Base-by-base conservation (phyloP, 1,140 invertebrate genomes). In the Listronotus bonariensis region DNA sequence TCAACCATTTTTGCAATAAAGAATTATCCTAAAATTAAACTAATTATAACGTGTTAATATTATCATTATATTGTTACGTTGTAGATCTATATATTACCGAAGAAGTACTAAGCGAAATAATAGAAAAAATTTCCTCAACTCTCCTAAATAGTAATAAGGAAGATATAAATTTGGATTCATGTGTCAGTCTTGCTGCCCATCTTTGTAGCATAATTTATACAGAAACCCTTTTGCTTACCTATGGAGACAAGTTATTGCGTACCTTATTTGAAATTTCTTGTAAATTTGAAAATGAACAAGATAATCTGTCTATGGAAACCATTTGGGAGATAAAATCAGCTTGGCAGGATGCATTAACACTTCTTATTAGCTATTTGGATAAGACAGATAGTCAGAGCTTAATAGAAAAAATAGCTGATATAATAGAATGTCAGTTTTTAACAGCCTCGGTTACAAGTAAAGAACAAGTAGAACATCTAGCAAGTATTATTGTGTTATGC, bases 261-360 rank as follows among this genome's bases (percentile, higher is more conserved):
- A 71, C 75, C n/a, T 56, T 84, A 7, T 82, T 80, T 56, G 74
- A 72, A 58, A 77, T 83, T n/a, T 79, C 76, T 32, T 76, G 81
- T 65, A 73, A 75, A 59, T 70, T 74, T 20, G 48, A 68, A 38
- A 63, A 65, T 26, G 71, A 76, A 46, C 34, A 55, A 14, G 77
- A 83, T 56, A 73, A 73, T 58, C 61, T 83, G 7, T 80, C 80
- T 0, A 72, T 78, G 38, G 82, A 83, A 62, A 83, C 82, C 7
- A 67, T 82, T 20, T 82, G 79, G 78, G 82, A 84, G 71, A 73
- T 82, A 6, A 82, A 80, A 14, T 82, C 80, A n/a, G 80, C 81
- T 36, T 84, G 82, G 82, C 79, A 82, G 72, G 81, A 83, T 76
- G 77, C 77, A n/a, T 52, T 83, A 12, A 77, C 76, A 6, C 69